Percentiles rank a stretch among this genome's conserved stretches.
Evolutionary conservation across 2,797 vertebrate species (phyloP).

Genomic region (Hipposideros larvatus): DNA sequence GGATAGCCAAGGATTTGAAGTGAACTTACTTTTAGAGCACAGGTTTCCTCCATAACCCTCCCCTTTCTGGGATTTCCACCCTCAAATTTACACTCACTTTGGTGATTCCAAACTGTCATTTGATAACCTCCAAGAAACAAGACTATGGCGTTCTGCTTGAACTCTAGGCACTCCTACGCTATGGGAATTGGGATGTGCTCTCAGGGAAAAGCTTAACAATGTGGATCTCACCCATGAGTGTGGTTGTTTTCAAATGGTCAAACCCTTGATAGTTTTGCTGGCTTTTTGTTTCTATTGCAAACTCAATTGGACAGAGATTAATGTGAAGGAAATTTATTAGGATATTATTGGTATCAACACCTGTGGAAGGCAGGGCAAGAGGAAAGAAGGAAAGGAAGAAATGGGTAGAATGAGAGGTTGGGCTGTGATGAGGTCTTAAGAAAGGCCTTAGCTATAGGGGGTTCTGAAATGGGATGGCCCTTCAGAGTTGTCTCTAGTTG

Average conservation of each 20-base stretch:
- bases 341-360: neutral
- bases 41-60: neutral
- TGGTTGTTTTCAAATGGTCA: neutral
- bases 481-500: neutral
- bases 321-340: constrained; percentile 32
- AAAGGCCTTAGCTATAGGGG: neutral
- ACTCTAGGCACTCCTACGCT: neutral
- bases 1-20: neutral
- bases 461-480: neutral
- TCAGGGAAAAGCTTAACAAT: neutral
- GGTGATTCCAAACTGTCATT: neutral
- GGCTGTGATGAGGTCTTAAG: neutral
- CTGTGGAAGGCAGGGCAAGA: neutral
- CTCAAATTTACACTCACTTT: neutral
- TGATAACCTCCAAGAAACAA: neutral
- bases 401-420: neutral
- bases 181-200: neutral
- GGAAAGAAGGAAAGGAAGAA: neutral
- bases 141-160: neutral
- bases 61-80: neutral
- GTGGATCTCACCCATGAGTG: neutral
- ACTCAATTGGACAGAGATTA: neutral
- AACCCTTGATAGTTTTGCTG: neutral
- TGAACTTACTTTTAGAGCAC: neutral
- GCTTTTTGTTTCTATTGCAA: neutral